Conservation (phyloP, 2,888 invertebrate genomes). For the Gibbula magus region DNA sequence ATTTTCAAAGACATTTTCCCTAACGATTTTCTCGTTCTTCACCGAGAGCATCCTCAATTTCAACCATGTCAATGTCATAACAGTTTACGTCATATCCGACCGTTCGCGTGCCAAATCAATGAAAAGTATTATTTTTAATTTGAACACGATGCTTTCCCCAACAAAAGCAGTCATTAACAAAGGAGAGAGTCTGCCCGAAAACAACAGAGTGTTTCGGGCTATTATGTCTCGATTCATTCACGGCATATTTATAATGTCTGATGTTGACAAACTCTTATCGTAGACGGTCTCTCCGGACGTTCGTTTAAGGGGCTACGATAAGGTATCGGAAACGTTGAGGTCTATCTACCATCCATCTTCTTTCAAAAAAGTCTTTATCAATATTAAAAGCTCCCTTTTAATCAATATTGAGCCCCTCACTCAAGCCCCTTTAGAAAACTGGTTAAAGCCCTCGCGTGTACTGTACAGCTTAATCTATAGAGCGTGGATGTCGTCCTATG, state of each 20-base stretch:
- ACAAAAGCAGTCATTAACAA: neutral
- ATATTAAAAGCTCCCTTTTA: conserved; percentile 11
- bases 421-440: too few species aligned
- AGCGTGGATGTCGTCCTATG: too few species aligned
- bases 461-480: too few species aligned
- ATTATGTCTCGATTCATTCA: neutral
- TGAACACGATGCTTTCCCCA: neutral
- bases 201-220: neutral
- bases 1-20: neutral
- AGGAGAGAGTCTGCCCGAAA: neutral
- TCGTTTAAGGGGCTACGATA: neutral
- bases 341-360: neutral
- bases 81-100: conserved; percentile 1
- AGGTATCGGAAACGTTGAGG: neutral
- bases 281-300: neutral
- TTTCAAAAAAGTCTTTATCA: conserved; percentile 1
- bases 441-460: too few species aligned
- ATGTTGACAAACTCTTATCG: neutral
- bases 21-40: neutral
- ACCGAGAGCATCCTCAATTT: neutral
- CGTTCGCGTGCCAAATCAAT: conserved; percentile 5
- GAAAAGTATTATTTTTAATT: conserved; percentile 3
- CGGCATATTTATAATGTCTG: neutral
- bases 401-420: neutral
- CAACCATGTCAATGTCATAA: neutral